Evolutionary conservation across 2,888 invertebrate genomes (phyloP), one percentile per base, ranked within the genome.

Genomic region (Achlya flavicornis): DNA sequence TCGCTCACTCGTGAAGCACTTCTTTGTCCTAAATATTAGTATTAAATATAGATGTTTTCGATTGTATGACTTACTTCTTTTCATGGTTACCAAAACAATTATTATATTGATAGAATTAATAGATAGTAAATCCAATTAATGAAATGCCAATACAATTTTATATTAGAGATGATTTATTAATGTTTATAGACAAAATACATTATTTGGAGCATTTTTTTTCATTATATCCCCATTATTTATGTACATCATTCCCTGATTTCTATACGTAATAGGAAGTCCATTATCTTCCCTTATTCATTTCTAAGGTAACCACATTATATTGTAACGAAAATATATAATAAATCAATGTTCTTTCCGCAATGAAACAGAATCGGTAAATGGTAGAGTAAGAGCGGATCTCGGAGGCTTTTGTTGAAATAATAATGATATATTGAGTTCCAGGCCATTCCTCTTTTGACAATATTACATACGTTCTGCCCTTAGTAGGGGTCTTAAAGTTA

Each of bases 331-430:
- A 64, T 62, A 41, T 63, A 67, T 60, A 73, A 77, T 76, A 76
- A 77, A 76, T 77, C 75, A 77, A 69, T 67, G 70, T 71, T 62
- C 67, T 68, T 65, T 71, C 66, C 66, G 67, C 61, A 72, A 58
- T 70, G 72, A 75, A 75, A 75, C 68, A 72, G 73, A 72, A 74
- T 74, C 68, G 64, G 75, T 74, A 75, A 75, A 75, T 69, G 77
- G 73, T 68, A 63, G 63, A 16, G 38, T 38, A 60, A 58, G 11
- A 58, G 33, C 41, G 60, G 64, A 64, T 59, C 67, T 72, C 65
- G 61, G 68, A 63, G 64, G 65, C 75, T 74, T 73, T 76, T 74
- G 75, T 73, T 71, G 67, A 68, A 70, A 75, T 70, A 77, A 77
- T 76, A 72, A 71, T 73, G 72, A 77, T 75, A 71, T 76, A 76